Conservation (phyloP, 1,140 invertebrate genomes). For the Ceratina australensis region DNA sequence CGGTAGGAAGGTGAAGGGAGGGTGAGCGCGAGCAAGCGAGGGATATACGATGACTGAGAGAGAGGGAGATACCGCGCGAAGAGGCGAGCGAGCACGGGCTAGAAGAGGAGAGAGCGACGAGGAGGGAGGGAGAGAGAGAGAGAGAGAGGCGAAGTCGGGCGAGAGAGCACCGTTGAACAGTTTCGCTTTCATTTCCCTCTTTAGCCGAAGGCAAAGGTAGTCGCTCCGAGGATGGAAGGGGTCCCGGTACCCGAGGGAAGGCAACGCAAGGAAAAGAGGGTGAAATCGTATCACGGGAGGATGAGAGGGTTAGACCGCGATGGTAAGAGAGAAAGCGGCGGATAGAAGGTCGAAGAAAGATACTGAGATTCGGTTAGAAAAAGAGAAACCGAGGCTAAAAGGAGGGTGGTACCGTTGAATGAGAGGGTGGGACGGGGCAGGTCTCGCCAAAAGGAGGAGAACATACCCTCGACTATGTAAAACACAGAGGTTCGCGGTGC, state of each 20-base stretch:
- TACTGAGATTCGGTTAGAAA: constrained; percentile 32
- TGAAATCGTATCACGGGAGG: constrained; percentile 37
- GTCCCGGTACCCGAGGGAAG: constrained; percentile 50
- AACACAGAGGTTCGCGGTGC: constrained; percentile 68
- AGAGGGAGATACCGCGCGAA: constrained; percentile 9
- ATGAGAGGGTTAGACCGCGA: constrained; percentile 29
- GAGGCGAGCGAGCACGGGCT: constrained; percentile 37
- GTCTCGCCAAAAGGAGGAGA: constrained; percentile 63
- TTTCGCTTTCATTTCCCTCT: constrained; percentile 70
- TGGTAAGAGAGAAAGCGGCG: constrained; percentile 1
- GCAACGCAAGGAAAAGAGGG: constrained; percentile 31
- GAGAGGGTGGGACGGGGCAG: constrained; percentile 41
- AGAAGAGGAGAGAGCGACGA: constrained; percentile 10
- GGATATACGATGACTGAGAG: constrained; percentile 46
- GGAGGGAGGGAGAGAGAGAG: constrained; percentile 23
- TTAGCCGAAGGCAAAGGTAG: constrained; percentile 66
- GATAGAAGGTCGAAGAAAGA: constrained; percentile 26
- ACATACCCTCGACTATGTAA: constrained; percentile 72
- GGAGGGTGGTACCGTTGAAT: constrained; percentile 47
- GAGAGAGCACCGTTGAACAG: constrained; percentile 62
- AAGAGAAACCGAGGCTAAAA: constrained; percentile 30
- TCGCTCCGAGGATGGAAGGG: constrained; percentile 50
- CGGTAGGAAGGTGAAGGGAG: constrained; percentile 60
- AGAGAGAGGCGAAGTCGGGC: constrained; percentile 53
- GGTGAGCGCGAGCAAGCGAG: constrained; percentile 28